These are phyloP conservation scores for Phoenicopterus ruber DNA, from an alignment of 2,113 vertebrate genomes.

Conservation along the genomic window DNA sequence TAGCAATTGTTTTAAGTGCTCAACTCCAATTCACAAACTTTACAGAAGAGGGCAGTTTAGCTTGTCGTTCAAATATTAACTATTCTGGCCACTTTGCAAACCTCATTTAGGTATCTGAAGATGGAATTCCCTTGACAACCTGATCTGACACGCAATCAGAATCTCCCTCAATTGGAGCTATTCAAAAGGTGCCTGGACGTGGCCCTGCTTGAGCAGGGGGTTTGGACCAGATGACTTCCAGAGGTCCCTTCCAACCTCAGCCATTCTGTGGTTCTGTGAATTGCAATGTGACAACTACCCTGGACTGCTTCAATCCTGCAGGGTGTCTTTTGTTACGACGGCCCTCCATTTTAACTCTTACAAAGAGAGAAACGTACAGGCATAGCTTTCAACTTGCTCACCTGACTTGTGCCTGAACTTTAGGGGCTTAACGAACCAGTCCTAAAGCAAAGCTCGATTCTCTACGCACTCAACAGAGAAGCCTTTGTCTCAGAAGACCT, in stretches of 20 bases:
- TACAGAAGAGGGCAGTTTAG: not conserved
- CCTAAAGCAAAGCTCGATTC: not conserved
- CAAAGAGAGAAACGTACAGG: not conserved
- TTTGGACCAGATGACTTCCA: not conserved
- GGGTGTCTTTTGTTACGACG: not conserved
- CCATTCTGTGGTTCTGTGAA: not conserved
- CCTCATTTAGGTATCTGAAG: not conserved
- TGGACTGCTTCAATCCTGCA: not conserved
- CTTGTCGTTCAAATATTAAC: not conserved
- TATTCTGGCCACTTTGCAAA: not conserved
- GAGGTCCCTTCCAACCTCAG: not conserved
- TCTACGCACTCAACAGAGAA: not conserved
- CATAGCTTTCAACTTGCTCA: not conserved
- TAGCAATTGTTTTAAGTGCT: not conserved
- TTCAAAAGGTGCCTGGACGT: not conserved
- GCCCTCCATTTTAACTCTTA: not conserved
- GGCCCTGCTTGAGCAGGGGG: not conserved
- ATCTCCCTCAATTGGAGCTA: not conserved
- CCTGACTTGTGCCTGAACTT: not conserved
- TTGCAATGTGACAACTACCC: not conserved
- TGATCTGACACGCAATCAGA: fast-evolving
- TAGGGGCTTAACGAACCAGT: not conserved
- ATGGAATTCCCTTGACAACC: not conserved
- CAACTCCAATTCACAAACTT: not conserved
- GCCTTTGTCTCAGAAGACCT: not conserved